Evolutionary conservation across 1,140 invertebrate species (phyloP), one percentile per base, ranked within the genome.

Genomic region (Nebria ingens): DNA sequence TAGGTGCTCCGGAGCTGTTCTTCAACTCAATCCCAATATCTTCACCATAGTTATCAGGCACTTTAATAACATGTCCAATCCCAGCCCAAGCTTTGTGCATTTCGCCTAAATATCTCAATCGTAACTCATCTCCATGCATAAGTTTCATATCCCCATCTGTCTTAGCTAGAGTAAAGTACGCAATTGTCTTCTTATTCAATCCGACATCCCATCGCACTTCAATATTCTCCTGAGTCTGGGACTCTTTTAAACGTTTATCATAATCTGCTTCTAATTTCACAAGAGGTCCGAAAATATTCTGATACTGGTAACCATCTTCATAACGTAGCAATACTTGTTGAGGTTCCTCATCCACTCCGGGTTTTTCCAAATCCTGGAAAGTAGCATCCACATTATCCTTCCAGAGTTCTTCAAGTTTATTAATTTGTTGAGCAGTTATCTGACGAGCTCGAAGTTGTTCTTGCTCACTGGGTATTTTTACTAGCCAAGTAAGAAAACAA

Each of bases 71-170:
- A 60, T 91, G 87, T 0, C 97, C 97, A 21, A 97, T 88, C 20
- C 93, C 93, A 22, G 85, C 88, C 96, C 97, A 99, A 0, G 87
- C 78, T 65, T 92, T 94, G 65, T 94, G 91, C 58, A 92, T 68
- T 67, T 98, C 94, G 2, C 93, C 93, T 2, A 96, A 79, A 68
- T 98, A 98, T 59, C 93, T 84, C 23, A 99, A 74, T 58, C 92
- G 79, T 19, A 99, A 71, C 72, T 99, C 97, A 78, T 99, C 97
- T 17, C 97, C 97, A 67, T 97, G 95, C 96, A 99, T 99, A n/a
- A 99, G 71, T 70, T 97, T 93, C 90, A 98, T 96, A 66, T 97
- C 95, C 61, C 93, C 92, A 66, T 98, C 93, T 9, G 93, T 96
- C 72, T 97, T 97, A 0, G 95, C 92, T n/a, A 99, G 74, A 61